Evolutionary conservation across 1,140 invertebrate genomes (phyloP).

Genomic region (Cylas formicarius): DNA sequence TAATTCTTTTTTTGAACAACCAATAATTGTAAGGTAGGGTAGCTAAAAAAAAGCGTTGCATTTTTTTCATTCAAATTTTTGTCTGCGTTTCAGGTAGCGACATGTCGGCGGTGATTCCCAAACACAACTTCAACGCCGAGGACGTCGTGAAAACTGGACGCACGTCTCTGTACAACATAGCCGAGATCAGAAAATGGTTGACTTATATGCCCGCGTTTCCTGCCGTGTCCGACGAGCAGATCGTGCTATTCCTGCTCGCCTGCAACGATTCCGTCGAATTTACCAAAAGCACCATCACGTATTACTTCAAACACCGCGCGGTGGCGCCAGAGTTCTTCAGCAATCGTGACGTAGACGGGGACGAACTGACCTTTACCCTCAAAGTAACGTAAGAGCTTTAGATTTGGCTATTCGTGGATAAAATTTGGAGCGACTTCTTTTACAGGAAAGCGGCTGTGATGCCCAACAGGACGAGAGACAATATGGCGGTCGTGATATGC

Average conservation of each 20-base stretch:
- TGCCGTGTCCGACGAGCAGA: slow-evolving; percentile 36
- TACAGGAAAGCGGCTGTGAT: slow-evolving; percentile 36
- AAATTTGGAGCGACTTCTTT: slow-evolving; percentile 4
- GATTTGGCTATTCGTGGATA: neutral
- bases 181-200: slow-evolving; percentile 29
- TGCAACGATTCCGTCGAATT: slow-evolving; percentile 50
- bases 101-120: slow-evolving; percentile 14
- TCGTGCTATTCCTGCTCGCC: slow-evolving; percentile 53
- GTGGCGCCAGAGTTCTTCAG: slow-evolving; percentile 52
- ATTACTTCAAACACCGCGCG: slow-evolving; percentile 49
- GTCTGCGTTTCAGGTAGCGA: slow-evolving; percentile 6
- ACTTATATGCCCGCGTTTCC: slow-evolving; percentile 20
- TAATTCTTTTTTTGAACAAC: no score
- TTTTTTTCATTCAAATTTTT: no score
- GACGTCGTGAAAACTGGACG: slow-evolving; percentile 23
- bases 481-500: slow-evolving; percentile 54
- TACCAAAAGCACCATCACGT: slow-evolving; percentile 50
- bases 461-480: slow-evolving; percentile 51
- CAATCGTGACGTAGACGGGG: slow-evolving; percentile 40
- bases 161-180: slow-evolving; percentile 22
- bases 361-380: slow-evolving; percentile 24
- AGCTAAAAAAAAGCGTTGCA: no score
- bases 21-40: no score
- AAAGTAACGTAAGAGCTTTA: slow-evolving; percentile 33
- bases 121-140: slow-evolving; percentile 22